A percentile compares a stretch with the other conserved stretches of the same genome.
Evolutionary conservation across 2,888 invertebrate species (phyloP).

Genomic region (Chrysina gloriosa): DNA sequence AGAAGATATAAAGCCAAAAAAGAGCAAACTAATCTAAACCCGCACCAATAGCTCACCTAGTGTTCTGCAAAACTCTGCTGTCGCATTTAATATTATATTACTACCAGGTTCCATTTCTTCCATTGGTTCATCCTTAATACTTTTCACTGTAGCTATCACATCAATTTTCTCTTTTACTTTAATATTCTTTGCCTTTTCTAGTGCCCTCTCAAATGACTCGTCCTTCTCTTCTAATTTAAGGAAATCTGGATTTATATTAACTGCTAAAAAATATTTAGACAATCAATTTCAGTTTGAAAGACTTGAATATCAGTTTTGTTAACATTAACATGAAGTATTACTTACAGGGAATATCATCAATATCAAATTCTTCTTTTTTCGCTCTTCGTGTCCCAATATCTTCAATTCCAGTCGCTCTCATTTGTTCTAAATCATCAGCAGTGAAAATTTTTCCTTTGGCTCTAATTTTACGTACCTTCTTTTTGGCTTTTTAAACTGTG

Average conservation of each 20-base stretch:
- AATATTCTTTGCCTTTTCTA: conserved; percentile 70
- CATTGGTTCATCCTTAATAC: conserved; percentile 60
- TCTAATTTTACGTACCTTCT: conserved; percentile 78
- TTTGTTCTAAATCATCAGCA: conserved; percentile 75
- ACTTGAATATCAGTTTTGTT: conserved; percentile 41
- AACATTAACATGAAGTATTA: conserved; percentile 17
- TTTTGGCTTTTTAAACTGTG: conserved; percentile 91
- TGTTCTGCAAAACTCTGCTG: conserved; percentile 96
- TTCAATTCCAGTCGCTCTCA: conserved; percentile 47
- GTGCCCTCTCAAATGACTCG: conserved; percentile 67
- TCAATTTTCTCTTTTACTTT: conserved; percentile 67
- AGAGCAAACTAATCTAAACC: not conserved
- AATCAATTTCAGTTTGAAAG: not conserved
- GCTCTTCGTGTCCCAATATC: conserved; percentile 59
- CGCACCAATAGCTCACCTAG: conserved; percentile 68
- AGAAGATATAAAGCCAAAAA: too few relatives aligned
- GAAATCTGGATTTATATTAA: conserved; percentile 48
- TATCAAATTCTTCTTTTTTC: conserved; percentile 67
- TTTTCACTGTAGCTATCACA: conserved; percentile 54
- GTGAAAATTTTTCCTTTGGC: conserved; percentile 72
- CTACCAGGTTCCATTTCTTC: conserved; percentile 63
- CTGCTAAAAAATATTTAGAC: conserved; percentile 12
- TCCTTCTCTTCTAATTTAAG: conserved; percentile 73
- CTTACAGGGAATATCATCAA: conserved; percentile 74
- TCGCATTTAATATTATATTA: conserved; percentile 88